Conservation (phyloP, 1,140 invertebrate species). For the Coenobita brevimanus region DNA sequence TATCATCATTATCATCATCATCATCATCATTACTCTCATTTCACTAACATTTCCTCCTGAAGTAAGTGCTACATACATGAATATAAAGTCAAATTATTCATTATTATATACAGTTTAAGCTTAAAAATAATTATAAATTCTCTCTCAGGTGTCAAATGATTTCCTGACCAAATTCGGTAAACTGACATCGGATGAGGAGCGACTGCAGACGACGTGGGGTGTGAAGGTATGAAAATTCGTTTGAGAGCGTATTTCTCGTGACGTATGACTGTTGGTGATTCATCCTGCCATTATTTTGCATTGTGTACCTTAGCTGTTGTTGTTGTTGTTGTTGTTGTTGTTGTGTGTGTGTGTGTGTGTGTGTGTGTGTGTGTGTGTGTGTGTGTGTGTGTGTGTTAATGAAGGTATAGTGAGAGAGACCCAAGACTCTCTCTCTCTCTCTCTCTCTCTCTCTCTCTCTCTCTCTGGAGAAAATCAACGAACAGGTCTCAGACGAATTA, state of each 20-base stretch:
- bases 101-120: too few species aligned
- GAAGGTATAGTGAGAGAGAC: too few species aligned
- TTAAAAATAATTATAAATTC: too few species aligned
- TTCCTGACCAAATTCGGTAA: constrained; percentile 45
- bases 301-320: neutral
- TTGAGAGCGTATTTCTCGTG: neutral
- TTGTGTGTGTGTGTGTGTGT: neutral
- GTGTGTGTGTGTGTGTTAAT: neutral
- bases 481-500: too few species aligned
- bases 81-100: too few species aligned
- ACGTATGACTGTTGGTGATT: neutral
- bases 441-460: neutral
- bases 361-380: neutral
- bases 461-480: too few species aligned
- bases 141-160: constrained; percentile 19
- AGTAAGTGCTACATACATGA: too few species aligned
- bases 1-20: too few species aligned
- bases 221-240: constrained; percentile 9
- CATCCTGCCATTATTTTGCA: neutral
- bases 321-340: neutral
- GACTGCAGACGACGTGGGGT: constrained; percentile 28
- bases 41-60: too few species aligned
- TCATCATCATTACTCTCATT: too few species aligned
- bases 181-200: constrained; percentile 28
- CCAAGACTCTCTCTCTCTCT: neutral